Conservation (phyloP, 2,888 invertebrate genomes). For the Cephonodes hylas region DNA sequence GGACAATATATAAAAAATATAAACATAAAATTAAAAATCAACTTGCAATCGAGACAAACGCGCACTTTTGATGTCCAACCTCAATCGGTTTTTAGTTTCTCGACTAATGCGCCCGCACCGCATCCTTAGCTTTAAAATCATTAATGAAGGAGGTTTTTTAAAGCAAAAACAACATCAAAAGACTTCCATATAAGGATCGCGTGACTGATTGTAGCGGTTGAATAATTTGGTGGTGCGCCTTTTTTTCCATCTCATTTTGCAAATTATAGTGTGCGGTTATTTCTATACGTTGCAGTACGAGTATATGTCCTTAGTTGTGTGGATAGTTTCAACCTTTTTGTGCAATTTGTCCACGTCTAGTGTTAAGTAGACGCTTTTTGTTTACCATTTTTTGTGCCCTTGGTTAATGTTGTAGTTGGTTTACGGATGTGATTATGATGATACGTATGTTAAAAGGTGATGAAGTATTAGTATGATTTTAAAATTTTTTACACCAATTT, state of each 20-base stretch:
- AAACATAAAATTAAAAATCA: background rate
- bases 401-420: background rate
- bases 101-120: background rate
- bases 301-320: background rate
- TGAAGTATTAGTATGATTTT: background rate
- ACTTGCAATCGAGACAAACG: background rate
- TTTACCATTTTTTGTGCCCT: background rate
- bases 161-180: background rate
- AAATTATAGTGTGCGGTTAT: slow-evolving; percentile 10
- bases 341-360: background rate
- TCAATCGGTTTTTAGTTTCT: background rate
- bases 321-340: background rate
- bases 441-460: background rate
- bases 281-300: background rate
- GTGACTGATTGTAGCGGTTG: slow-evolving; percentile 9
- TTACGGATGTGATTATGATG: background rate
- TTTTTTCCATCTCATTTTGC: slow-evolving; percentile 12
- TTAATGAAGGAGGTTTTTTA: background rate
- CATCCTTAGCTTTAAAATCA: slow-evolving; percentile 2
- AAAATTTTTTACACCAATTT: background rate
- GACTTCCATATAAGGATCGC: background rate
- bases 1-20: too few species aligned
- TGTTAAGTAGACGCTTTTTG: background rate
- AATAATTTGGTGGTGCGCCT: background rate
- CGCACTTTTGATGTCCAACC: background rate